phyloP scores from a whole-genome alignment of 2,888 invertebrate species.

The Heliconius charithonia region DNA sequence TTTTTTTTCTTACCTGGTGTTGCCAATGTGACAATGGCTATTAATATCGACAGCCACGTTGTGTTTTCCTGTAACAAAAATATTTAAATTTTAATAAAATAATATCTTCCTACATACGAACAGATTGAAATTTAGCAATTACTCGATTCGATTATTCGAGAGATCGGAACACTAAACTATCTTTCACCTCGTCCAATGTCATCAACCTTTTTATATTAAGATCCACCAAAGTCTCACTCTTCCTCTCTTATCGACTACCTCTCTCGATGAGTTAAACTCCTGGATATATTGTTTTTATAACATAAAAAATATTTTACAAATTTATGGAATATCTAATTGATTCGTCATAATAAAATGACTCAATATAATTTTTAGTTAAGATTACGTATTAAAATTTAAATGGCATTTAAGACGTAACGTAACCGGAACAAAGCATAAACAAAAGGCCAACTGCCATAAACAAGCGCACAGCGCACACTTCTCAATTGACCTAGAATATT shows the following conservation, averaged over 20 bases:
- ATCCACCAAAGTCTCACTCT: too few relatives aligned
- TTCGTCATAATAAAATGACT: slow-evolving; percentile 3
- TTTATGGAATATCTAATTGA: neutral
- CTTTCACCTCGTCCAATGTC: too few relatives aligned
- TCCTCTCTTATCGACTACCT: too few relatives aligned
- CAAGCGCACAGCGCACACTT: slow-evolving; percentile 4
- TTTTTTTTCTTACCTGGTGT: slow-evolving; percentile 66
- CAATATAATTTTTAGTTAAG: neutral
- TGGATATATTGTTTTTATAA: neutral
- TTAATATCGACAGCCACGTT: slow-evolving; percentile 65
- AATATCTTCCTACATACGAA: too few relatives aligned
- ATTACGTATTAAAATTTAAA: slow-evolving; percentile 14
- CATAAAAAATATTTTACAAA: neutral
- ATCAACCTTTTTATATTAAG: too few relatives aligned
- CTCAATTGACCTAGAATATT: slow-evolving; percentile 8
- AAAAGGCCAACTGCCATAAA: slow-evolving; percentile 19
- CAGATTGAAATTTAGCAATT: too few relatives aligned
- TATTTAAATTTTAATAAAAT: neutral
- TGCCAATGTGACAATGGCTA: slow-evolving; percentile 69
- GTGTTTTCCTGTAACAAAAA: slow-evolving; percentile 72
- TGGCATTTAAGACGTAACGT: slow-evolving; percentile 25
- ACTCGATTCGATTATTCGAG: too few relatives aligned
- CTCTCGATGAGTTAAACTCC: neutral
- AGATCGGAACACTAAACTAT: too few relatives aligned
- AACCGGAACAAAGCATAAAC: slow-evolving; percentile 28